These are phyloP conservation scores for Enteromius trimaculatus DNA, from an alignment of 2,797 vertebrate species.

Conservation along the genomic window DNA sequence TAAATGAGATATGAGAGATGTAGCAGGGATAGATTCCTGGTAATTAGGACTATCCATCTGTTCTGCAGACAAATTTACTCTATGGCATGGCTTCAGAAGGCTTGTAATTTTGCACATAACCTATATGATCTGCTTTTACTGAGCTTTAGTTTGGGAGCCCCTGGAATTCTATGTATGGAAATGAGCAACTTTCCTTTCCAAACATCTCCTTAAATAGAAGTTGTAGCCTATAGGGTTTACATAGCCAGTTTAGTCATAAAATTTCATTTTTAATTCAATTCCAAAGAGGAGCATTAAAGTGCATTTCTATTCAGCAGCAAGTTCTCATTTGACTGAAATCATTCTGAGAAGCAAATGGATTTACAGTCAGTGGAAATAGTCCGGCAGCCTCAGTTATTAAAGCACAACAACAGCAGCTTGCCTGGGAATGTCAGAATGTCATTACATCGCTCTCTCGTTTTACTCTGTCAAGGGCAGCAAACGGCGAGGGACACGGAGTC, in stretches of 20 bases:
- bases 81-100: background rate
- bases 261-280: background rate
- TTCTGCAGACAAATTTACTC: background rate
- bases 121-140: background rate
- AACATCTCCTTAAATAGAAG: background rate
- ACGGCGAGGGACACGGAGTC: constrained; percentile 21
- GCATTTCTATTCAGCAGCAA: background rate
- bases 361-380: background rate
- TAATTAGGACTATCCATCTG: background rate
- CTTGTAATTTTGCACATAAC: background rate
- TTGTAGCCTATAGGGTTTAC: background rate
- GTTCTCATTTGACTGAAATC: background rate
- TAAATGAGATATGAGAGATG: background rate
- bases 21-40: too few relatives aligned
- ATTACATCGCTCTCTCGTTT: constrained; percentile 17
- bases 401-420: constrained; percentile 4
- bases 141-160: background rate
- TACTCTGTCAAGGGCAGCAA: constrained; percentile 42
- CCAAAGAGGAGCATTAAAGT: background rate
- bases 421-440: constrained; percentile 23
- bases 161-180: background rate
- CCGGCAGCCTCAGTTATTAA: constrained; percentile 24
- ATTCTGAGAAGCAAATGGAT: constrained; percentile 6
- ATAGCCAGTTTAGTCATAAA: background rate
- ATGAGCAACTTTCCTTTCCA: background rate